Conservation (phyloP, 2,113 vertebrate species). For the Anser cygnoides region DNA sequence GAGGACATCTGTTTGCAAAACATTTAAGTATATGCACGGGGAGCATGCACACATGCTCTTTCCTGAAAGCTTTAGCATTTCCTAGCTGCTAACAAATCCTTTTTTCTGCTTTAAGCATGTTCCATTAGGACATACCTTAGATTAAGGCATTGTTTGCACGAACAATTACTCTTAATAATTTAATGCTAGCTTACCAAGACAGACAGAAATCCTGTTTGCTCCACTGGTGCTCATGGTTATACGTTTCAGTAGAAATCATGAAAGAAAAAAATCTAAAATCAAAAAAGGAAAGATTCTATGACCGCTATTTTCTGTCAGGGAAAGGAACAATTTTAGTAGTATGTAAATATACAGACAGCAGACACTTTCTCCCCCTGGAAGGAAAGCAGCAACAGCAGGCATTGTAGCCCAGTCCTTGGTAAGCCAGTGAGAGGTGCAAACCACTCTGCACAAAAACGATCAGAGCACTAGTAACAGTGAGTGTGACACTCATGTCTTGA, state of each 20-base stretch:
- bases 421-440: neutral
- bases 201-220: neutral
- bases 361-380: neutral
- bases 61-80: neutral
- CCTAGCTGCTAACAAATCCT: neutral
- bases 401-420: neutral
- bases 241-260: neutral
- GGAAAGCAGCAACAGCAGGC: fast-evolving
- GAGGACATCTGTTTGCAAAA: neutral
- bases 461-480: neutral
- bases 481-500: neutral
- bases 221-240: neutral
- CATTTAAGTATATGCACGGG: neutral
- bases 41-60: neutral
- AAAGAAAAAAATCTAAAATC: neutral
- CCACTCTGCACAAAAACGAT: neutral
- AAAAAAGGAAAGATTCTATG: neutral
- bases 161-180: neutral
- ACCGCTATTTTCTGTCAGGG: neutral
- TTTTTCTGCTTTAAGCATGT: neutral
- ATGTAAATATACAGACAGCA: fast-evolving
- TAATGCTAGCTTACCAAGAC: neutral
- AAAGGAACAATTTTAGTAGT: neutral
- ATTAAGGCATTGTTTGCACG: neutral
- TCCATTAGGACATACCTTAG: neutral